A percentile compares a stretch with the other conserved stretches of the same genome.
phyloP scores from a whole-genome alignment of 2,888 invertebrate species.

The Clunio marinus region DNA sequence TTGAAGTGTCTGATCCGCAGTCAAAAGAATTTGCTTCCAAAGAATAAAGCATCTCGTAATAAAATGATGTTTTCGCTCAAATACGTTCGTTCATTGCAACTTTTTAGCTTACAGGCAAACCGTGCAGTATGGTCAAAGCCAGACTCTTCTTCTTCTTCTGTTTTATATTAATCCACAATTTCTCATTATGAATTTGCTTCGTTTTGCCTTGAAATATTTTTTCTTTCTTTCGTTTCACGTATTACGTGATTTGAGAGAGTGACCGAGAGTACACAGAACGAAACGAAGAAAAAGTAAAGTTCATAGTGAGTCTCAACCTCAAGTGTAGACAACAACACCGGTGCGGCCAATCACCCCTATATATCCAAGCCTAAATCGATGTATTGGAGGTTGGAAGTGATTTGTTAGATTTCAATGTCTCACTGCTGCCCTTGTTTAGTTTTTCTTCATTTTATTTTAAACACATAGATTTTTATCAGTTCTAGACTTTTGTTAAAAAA shows the following conservation, averaged over 20 bases:
- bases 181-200: constrained; percentile 3
- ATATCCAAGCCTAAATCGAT: too few species aligned
- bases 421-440: too few species aligned
- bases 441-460: too few species aligned
- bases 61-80: background rate
- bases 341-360: constrained; percentile 13
- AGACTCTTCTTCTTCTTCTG: background rate
- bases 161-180: background rate
- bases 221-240: background rate
- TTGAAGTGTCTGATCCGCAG: too few species aligned
- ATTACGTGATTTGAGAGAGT: constrained; percentile 2
- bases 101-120: background rate
- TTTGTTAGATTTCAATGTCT: background rate
- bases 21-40: too few species aligned
- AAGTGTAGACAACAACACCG: background rate
- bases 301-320: constrained; percentile 5
- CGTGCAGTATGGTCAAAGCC: constrained; percentile 9
- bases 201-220: constrained; percentile 14
- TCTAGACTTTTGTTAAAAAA: too few species aligned
- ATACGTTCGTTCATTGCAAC: constrained; percentile 1
- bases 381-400: background rate
- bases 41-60: too few species aligned
- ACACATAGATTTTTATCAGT: too few species aligned
- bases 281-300: background rate
- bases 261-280: background rate